phyloP scores from a whole-genome alignment of 2,888 invertebrate genomes.

The Lamellibrachia columna region DNA sequence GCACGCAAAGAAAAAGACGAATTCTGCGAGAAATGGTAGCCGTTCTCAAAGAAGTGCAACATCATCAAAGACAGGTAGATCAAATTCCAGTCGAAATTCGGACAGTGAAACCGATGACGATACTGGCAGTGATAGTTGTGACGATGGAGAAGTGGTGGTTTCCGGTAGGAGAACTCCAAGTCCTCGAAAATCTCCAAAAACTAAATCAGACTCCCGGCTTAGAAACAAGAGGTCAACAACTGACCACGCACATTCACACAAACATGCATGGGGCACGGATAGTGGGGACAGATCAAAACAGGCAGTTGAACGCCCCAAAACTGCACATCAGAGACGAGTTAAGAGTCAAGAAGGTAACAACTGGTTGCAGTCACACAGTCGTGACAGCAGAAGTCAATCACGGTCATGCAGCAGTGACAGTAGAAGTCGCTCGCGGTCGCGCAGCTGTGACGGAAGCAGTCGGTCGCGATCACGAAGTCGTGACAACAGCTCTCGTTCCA shows the following conservation, averaged over 20 bases:
- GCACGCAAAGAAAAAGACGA: constrained; percentile 4
- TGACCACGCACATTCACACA: background rate
- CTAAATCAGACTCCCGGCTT: background rate
- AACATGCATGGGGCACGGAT: background rate
- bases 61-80: background rate
- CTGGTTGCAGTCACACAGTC: background rate
- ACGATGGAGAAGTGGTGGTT: background rate
- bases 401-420: constrained; percentile 21
- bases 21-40: background rate
- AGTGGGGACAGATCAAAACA: background rate
- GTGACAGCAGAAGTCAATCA: background rate
- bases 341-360: background rate
- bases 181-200: background rate
- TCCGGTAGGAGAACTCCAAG: background rate
- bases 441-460: constrained; percentile 19
- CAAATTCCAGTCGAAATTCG: background rate
- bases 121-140: background rate
- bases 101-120: background rate
- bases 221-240: background rate
- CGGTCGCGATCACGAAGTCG: background rate
- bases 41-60: background rate
- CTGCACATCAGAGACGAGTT: background rate
- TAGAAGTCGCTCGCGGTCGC: constrained; percentile 24
- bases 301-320: background rate
- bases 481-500: background rate